Conservation (phyloP, 2,113 vertebrate genomes). For the Numida meleagris region DNA sequence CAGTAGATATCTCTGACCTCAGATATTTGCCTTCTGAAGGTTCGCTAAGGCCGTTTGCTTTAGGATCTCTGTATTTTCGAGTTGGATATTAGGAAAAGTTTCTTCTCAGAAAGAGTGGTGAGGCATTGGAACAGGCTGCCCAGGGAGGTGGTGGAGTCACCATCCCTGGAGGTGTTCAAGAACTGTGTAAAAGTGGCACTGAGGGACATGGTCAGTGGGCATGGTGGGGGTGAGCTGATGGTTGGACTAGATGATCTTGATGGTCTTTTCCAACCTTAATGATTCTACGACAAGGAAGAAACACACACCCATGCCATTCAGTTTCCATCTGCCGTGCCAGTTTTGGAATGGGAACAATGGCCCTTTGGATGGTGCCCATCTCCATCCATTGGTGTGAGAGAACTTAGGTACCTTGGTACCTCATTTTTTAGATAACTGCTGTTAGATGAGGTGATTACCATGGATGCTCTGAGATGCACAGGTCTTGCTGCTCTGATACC, state of each 20-base stretch:
- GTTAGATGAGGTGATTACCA: not conserved
- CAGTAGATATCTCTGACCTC: not conserved
- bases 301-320: accelerated
- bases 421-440: not conserved
- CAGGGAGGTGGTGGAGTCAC: not conserved
- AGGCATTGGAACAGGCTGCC: not conserved
- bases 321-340: not conserved
- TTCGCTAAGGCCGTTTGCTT: not conserved
- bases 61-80: not conserved
- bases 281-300: not conserved
- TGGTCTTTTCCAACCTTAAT: too few species aligned
- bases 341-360: not conserved
- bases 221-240: not conserved
- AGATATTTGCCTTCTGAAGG: not conserved
- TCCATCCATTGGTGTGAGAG: not conserved
- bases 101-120: not conserved
- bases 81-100: too few species aligned
- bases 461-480: not conserved
- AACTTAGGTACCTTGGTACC: not conserved
- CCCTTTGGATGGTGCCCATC: not conserved
- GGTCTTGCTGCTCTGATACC: not conserved
- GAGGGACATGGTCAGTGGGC: not conserved
- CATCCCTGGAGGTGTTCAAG: not conserved
- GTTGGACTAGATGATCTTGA: too few species aligned
- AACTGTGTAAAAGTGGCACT: not conserved